Conservation (phyloP, 2,113 vertebrate species). For the Ptychochromis oligacanthus region DNA sequence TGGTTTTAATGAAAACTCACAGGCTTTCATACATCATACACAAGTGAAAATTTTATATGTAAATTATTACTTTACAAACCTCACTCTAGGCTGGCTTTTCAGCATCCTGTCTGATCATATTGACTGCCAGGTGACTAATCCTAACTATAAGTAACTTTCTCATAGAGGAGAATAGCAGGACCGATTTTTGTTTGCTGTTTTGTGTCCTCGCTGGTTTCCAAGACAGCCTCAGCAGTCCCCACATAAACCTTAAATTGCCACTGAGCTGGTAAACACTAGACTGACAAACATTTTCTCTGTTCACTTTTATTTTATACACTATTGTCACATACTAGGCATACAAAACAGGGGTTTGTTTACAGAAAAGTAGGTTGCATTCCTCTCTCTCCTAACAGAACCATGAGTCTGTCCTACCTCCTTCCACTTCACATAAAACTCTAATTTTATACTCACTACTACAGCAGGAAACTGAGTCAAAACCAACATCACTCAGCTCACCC, state of each 20-base stretch:
- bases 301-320: constrained; percentile 17
- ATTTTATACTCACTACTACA: constrained; percentile 73
- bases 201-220: not conserved
- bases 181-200: constrained; percentile 4
- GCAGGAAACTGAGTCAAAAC: constrained; percentile 84
- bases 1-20: not conserved
- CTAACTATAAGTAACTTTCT: not conserved
- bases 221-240: not conserved
- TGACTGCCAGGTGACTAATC: not conserved
- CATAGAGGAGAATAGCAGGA: not conserved
- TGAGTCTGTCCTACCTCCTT: constrained; percentile 50
- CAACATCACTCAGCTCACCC: constrained; percentile 80
- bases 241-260: constrained; percentile 13
- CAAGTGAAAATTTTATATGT: not conserved
- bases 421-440: constrained; percentile 69
- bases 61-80: not conserved
- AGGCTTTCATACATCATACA: not conserved
- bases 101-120: not conserved
- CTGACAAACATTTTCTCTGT: not conserved
- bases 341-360: constrained; percentile 53
- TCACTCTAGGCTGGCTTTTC: not conserved
- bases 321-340: constrained; percentile 14
- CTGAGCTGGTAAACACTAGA: constrained; percentile 21
- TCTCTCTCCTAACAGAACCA: constrained; percentile 42
- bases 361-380: constrained; percentile 70